phyloP scores from a whole-genome alignment of 2,797 vertebrate species.

The Acanthurus leucopareius region DNA sequence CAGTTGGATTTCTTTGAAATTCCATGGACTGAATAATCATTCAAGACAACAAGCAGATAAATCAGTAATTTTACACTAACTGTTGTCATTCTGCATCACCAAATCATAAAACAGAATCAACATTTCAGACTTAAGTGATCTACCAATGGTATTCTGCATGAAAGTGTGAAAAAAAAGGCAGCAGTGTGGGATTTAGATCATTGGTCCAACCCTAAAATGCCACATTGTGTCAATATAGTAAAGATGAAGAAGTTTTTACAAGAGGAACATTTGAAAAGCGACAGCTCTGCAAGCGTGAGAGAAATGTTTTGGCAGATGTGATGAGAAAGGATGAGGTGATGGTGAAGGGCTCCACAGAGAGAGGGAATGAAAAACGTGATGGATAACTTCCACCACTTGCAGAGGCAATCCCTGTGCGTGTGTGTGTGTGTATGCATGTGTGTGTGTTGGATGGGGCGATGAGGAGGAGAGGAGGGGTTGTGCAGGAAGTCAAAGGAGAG shows the following conservation, averaged over 20 bases:
- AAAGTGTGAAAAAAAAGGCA: background rate
- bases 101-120: background rate
- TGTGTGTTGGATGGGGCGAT: slow-evolving; percentile 8
- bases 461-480: slow-evolving; percentile 8
- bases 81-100: too few species aligned
- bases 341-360: slow-evolving; percentile 61
- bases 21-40: background rate
- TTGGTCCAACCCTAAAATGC: slow-evolving; percentile 1
- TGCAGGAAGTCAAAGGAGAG: slow-evolving; percentile 26
- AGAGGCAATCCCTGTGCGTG: slow-evolving; percentile 38
- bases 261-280: slow-evolving; percentile 34
- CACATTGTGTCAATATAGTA: slow-evolving; percentile 36
- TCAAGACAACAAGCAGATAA: background rate
- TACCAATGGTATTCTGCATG: background rate
- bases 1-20: background rate
- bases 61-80: too few species aligned
- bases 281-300: slow-evolving; percentile 64
- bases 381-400: slow-evolving; percentile 74
- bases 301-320: slow-evolving; percentile 80
- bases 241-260: slow-evolving; percentile 22
- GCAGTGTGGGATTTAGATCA: slow-evolving; percentile 2
- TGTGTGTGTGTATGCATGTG: slow-evolving; percentile 31
- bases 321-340: slow-evolving; percentile 77
- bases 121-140: background rate
- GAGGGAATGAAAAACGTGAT: slow-evolving; percentile 72